Base-by-base conservation (phyloP, 2,797 vertebrate genomes). In the Peromyscus aztecus region DNA sequence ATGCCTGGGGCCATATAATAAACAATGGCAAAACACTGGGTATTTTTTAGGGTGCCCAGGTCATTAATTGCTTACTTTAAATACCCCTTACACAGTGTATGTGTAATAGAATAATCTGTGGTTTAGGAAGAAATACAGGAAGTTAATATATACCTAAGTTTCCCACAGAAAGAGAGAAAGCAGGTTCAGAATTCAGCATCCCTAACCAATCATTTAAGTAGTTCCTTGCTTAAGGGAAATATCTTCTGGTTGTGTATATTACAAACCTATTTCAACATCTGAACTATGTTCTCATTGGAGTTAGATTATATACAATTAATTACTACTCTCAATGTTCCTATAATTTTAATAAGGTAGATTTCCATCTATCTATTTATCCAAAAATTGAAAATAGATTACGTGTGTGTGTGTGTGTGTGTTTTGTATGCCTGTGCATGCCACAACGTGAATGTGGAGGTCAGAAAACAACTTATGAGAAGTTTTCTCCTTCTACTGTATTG, bases 51-150 rank as follows among this genome's bases (percentile, higher is more conserved):
- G 55, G 29, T 94, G 81, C 6, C 34, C 27, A 94, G 34, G n/a
- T 90, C 81, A 97, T 93, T 97, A 93, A 92, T 40, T 96, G 71
- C 52, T 95, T 91, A 43, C 27, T 92, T 89, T 29, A 84, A 91
- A 94, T 89, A 93, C 12, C 55, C 52, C 34, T 94, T 91, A 84
- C 67, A 63, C 90, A 37, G 29, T 97, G 37, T 34, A 19, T 85
- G 34, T 92, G 14, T 93, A 94, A 92, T 73, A 91, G 40, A 90
- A 92, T 96, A 95, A 86, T 93, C 59, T 91, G 19, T 96, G 78
- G 88, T 86, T 96, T 71, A 92, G 37, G 82, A 31, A 96, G 40
- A 94, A 75, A 63, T 87, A 88, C 77, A 95, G 77, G 40, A 97
- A 17, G 61, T 97, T 93, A 94, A 80, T 94, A 94, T 59, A 31